Conservation (phyloP, 2,888 invertebrate species). For the Eristalinus aeneus region DNA sequence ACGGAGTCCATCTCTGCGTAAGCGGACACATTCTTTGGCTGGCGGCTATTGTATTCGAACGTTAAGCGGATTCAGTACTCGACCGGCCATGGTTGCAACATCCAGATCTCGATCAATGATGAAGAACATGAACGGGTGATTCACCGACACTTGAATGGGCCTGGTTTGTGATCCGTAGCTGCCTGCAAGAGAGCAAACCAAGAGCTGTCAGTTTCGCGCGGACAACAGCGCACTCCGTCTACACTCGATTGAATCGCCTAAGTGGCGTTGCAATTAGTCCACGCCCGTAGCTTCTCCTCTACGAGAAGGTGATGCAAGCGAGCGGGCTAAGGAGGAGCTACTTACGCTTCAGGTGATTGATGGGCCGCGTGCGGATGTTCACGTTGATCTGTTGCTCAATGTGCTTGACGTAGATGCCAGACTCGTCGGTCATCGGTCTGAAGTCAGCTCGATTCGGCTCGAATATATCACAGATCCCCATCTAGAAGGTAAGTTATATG, state of each 20-base stretch:
- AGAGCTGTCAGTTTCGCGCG: neutral
- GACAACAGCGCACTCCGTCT: constrained; percentile 37
- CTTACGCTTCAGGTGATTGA: constrained; percentile 80
- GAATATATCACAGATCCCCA: constrained; percentile 89
- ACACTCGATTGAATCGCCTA: constrained; percentile 79
- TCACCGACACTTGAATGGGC: constrained; percentile 88
- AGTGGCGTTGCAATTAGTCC: constrained; percentile 72
- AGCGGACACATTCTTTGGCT: neutral
- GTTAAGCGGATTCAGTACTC: constrained; percentile 91
- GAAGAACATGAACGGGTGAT: constrained; percentile 92
- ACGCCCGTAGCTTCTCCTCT: neutral
- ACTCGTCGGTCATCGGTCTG: constrained; percentile 88
- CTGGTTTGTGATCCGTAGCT: constrained; percentile 78
- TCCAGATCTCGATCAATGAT: constrained; percentile 91
- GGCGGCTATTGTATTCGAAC: constrained; percentile 86
- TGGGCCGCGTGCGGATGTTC: constrained; percentile 88
- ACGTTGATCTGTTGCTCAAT: constrained; percentile 92
- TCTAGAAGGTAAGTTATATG: constrained; percentile 80
- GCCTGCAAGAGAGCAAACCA: constrained; percentile 73
- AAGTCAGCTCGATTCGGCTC: constrained; percentile 91
- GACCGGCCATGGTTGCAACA: constrained; percentile 90
- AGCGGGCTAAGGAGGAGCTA: constrained; percentile 55
- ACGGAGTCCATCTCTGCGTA: neutral
- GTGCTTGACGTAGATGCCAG: constrained; percentile 90
- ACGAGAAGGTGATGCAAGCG: constrained; percentile 43